Conservation (phyloP, 2,113 vertebrate species). For the Carettochelys insculpta region DNA sequence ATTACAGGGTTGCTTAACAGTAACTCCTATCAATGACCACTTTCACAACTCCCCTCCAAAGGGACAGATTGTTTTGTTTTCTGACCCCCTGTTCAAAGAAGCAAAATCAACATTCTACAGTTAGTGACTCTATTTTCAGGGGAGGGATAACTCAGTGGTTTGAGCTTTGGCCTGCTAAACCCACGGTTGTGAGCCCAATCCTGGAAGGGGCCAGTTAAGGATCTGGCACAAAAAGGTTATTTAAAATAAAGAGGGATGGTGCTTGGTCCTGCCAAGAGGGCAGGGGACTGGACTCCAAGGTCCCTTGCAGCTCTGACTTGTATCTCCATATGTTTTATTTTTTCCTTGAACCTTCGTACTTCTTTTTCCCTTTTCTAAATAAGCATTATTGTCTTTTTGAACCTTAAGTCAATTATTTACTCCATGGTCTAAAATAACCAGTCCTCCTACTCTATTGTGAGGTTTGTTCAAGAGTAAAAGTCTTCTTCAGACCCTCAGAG, state of each 20-base stretch:
- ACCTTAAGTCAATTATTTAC: constrained; percentile 54
- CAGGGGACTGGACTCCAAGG: no score
- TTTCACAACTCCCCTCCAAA: not conserved
- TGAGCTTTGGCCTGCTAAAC: no score
- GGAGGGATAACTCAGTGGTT: no score
- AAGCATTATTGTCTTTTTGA: constrained; percentile 45
- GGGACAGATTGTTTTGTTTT: not conserved
- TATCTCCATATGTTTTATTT: no score
- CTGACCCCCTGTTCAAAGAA: not conserved
- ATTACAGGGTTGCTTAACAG: not conserved
- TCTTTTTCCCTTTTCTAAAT: not conserved
- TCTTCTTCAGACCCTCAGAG: not conserved
- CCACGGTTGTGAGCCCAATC: no score
- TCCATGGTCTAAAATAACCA: not conserved
- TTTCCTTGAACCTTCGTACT: not conserved
- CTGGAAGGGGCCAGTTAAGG: no score
- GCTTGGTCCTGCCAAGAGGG: no score
- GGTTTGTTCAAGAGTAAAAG: not conserved
- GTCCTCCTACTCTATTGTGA: not conserved
- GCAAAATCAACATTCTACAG: not conserved
- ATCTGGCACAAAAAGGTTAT: no score
- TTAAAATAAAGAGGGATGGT: no score
- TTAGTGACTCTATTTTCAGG: not conserved
- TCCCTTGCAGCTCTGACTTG: no score
- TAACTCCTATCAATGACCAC: not conserved